These are phyloP conservation scores for Plemyria rubiginata DNA, from an alignment of 2,888 invertebrate species.

Conservation along the genomic window DNA sequence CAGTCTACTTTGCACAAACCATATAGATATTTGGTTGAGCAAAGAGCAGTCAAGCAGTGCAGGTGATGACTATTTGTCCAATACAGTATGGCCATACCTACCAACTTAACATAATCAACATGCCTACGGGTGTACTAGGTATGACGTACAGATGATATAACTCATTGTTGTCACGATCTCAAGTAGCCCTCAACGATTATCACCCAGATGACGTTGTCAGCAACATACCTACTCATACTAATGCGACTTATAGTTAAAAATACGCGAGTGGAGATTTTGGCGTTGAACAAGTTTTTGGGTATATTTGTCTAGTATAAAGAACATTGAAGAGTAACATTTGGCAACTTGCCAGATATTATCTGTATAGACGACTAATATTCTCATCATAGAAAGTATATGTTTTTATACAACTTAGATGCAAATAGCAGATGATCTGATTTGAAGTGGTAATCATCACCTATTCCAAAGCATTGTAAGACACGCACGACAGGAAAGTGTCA, in stretches of 20 bases:
- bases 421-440: too few relatives aligned
- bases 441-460: too few relatives aligned
- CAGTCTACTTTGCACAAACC: neutral
- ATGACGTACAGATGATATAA: slow-evolving; percentile 34
- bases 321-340: neutral
- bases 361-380: too few relatives aligned
- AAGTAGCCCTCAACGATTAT: slow-evolving; percentile 31
- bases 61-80: neutral
- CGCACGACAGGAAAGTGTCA: too few relatives aligned
- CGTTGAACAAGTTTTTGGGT: neutral
- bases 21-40: neutral
- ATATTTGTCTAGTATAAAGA: neutral
- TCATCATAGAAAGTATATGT: too few relatives aligned
- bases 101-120: neutral
- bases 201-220: slow-evolving; percentile 30
- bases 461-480: too few relatives aligned
- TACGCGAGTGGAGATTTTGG: neutral
- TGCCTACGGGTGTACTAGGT: neutral
- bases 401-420: too few relatives aligned
- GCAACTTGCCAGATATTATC: slow-evolving; percentile 1
- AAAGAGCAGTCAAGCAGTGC: neutral
- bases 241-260: slow-evolving; percentile 2
- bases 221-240: slow-evolving; percentile 19
- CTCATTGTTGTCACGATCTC: slow-evolving; percentile 36
- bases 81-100: slow-evolving; percentile 1